Evolutionary conservation across 2,113 vertebrate genomes (phyloP).

Genomic region (Cervus canadensis): DNA sequence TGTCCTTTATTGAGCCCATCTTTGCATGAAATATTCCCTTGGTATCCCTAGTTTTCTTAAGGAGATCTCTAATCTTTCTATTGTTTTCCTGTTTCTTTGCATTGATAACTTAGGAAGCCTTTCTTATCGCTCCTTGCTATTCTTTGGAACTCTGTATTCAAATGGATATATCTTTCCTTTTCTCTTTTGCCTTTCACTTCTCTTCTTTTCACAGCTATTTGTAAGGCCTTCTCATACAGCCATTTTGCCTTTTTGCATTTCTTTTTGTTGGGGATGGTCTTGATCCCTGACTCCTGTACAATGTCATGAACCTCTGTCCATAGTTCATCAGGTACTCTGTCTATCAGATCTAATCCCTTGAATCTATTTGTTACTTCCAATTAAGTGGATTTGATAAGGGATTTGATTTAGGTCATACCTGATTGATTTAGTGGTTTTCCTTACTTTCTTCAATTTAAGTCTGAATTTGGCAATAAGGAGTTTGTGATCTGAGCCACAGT

Average conservation of each 20-base stretch:
- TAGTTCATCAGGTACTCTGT: neutral
- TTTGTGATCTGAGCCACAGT: neutral
- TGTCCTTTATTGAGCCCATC: neutral
- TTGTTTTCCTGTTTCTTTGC: neutral
- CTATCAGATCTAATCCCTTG: neutral
- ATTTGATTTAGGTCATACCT: neutral
- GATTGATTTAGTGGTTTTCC: neutral
- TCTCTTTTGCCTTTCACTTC: neutral
- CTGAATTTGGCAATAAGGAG: neutral
- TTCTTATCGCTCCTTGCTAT: neutral
- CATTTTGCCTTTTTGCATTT: neutral
- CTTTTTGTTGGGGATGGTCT: neutral
- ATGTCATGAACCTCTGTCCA: neutral
- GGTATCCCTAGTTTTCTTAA: neutral
- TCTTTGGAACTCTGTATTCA: neutral
- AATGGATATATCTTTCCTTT: neutral
- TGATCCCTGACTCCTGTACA: neutral
- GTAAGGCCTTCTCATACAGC: neutral
- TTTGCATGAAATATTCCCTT: neutral
- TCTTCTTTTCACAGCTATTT: neutral
- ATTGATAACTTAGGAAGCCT: neutral
- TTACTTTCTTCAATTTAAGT: neutral
- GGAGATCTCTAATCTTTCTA: neutral
- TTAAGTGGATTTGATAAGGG: neutral
- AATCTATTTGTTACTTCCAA: neutral